These are phyloP conservation scores for Troilus luridus DNA, from an alignment of 2,888 invertebrate genomes.

Conservation along the genomic window DNA sequence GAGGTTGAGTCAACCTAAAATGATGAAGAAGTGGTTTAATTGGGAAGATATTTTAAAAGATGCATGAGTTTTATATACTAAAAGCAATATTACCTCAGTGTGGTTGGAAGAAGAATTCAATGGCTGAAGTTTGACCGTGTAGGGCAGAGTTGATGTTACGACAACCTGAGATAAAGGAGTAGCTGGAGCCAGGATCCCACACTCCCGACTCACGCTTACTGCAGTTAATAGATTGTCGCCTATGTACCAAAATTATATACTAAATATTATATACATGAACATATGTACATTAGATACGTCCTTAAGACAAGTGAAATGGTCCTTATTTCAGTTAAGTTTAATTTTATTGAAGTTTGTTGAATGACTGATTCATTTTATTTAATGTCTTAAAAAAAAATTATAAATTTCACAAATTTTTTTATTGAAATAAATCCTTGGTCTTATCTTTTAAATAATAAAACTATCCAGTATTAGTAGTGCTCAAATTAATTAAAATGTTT, in stretches of 20 bases:
- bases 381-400: no score
- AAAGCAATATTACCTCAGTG: constrained; percentile 60
- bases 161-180: constrained; percentile 67
- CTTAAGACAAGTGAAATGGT: no score
- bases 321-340: background rate
- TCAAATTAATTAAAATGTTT: no score
- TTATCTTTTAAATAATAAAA: no score
- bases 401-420: background rate
- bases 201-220: constrained; percentile 91
- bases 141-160: constrained; percentile 67
- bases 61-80: background rate
- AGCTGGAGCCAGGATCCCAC: constrained; percentile 79
- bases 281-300: background rate
- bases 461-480: no score
- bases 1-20: constrained; percentile 72
- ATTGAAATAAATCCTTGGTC: background rate
- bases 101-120: constrained; percentile 61
- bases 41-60: background rate
- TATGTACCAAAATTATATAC: constrained; percentile 66
- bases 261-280: background rate
- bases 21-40: background rate
- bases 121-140: constrained; percentile 60
- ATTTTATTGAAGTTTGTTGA: background rate
- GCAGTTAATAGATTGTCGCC: constrained; percentile 93
- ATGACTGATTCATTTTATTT: no score